Percentiles rank a stretch among this genome's conserved stretches.
Conservation (phyloP, 2,113 vertebrate species). For the Pachycephala philippinensis region DNA sequence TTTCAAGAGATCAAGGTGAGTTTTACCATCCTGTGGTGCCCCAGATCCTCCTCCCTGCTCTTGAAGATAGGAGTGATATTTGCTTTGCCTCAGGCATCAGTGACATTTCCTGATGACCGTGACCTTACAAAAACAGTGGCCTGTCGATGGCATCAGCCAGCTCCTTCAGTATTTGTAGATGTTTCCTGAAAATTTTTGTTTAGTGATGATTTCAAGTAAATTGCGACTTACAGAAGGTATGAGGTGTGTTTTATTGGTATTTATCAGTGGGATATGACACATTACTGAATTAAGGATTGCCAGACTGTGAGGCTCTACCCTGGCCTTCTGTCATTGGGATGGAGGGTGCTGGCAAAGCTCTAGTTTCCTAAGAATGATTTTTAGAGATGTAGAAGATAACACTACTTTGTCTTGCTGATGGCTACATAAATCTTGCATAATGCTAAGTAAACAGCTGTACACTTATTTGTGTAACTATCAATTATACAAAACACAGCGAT, state of each 20-base stretch:
- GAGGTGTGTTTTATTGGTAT: background rate
- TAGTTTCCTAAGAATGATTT: background rate
- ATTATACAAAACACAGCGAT: background rate
- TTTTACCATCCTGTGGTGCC: background rate
- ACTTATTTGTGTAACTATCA: background rate
- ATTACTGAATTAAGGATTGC: background rate
- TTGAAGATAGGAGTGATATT: background rate
- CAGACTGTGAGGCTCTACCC: background rate
- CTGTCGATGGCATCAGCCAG: background rate
- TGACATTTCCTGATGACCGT: background rate
- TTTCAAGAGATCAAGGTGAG: background rate
- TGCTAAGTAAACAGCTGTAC: background rate
- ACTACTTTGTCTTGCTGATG: background rate
- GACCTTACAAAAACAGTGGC: background rate
- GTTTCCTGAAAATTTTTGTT: background rate
- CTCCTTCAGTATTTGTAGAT: background rate
- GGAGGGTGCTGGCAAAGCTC: background rate
- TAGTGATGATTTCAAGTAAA: background rate
- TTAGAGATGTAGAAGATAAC: background rate
- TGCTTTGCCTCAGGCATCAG: background rate
- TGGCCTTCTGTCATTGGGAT: background rate
- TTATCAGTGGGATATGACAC: background rate
- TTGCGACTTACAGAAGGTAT: background rate
- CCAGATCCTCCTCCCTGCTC: background rate
- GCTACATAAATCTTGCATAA: background rate